Conservation (phyloP, 2,797 vertebrate species). For the Thamnophis elegans region DNA sequence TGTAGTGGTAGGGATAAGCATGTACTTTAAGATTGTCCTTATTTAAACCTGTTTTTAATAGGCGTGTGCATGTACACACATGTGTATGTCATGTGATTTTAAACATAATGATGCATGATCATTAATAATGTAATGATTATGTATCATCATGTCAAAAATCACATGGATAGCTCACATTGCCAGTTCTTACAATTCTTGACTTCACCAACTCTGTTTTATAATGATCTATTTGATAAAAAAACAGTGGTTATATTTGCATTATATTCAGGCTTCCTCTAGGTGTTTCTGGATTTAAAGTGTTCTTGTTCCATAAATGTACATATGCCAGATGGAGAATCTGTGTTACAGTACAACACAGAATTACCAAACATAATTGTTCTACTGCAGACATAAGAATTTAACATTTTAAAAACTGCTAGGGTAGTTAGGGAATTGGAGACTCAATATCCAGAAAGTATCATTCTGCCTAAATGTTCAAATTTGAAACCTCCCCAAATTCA, state of each 20-base stretch:
- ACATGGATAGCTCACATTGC: neutral
- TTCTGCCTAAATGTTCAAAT: neutral
- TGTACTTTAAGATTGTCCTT: neutral
- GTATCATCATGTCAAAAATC: neutral
- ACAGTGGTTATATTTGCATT: neutral
- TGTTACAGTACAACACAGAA: neutral
- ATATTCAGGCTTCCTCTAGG: neutral
- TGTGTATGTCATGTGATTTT: neutral
- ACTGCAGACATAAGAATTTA: neutral
- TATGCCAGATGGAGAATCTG: neutral
- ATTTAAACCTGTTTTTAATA: neutral
- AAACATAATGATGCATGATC: neutral
- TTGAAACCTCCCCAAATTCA: neutral
- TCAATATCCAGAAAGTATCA: neutral
- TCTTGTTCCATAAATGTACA: neutral
- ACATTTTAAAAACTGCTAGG: neutral
- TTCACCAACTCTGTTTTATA: neutral
- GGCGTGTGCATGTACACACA: neutral
- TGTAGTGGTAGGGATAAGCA: neutral
- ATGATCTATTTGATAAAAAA: constrained; percentile 7
- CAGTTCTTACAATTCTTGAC: neutral
- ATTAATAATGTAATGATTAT: neutral
- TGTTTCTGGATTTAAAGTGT: neutral
- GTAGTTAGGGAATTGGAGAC: neutral
- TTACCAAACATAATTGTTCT: neutral